Conservation (phyloP, 2,113 vertebrate genomes). For the Clinocottus analis region DNA sequence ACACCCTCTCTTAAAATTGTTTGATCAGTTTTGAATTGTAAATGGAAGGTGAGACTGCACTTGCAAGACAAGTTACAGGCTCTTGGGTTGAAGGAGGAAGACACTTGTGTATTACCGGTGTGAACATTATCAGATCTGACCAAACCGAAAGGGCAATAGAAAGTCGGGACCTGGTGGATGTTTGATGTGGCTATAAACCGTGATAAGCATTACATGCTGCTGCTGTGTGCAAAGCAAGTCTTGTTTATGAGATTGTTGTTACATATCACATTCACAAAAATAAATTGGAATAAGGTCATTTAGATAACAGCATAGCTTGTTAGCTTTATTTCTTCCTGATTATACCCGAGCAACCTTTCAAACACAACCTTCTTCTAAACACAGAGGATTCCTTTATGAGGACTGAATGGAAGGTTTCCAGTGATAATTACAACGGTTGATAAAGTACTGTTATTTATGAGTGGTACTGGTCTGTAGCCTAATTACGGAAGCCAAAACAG, state of each 20-base stretch:
- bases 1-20: conserved; percentile 26
- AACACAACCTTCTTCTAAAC: background rate
- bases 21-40: conserved; percentile 29
- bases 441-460: conserved; percentile 4
- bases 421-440: background rate
- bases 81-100: background rate
- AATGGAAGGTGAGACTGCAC: conserved; percentile 28
- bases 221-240: background rate
- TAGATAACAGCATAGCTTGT: background rate
- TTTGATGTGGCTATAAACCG: conserved; percentile 9
- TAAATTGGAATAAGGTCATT: background rate
- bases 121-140: conserved; percentile 13
- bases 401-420: background rate
- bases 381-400: background rate
- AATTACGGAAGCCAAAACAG: conserved; percentile 6
- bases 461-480: background rate
- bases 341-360: background rate
- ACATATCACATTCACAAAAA: conserved; percentile 2
- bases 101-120: background rate
- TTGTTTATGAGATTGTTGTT: background rate
- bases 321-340: background rate
- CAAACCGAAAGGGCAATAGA: background rate
- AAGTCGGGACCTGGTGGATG: background rate
- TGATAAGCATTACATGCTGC: background rate
- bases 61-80: conserved; percentile 19